Evolutionary conservation across 2,797 vertebrate species (phyloP), one percentile per base, ranked within the genome.

Genomic region (Mus caroli): DNA sequence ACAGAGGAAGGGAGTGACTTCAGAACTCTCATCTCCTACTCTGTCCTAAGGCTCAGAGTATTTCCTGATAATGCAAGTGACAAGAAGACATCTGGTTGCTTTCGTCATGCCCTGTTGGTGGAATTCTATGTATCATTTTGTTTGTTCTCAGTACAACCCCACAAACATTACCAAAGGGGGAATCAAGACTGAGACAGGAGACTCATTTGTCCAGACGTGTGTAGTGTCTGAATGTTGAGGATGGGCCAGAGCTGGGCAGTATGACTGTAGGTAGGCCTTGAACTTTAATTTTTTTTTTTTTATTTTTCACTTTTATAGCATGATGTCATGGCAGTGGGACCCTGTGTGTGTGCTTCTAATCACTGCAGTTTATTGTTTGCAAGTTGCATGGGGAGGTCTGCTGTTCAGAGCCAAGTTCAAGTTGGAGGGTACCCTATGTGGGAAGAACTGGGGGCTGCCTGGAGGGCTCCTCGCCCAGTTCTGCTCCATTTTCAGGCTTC

Each of bases 261-360:
- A 6, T 40, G 26, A 67, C 6, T 13, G 43, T 43, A 43, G 43
- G 0, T 0, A 31, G 60, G 83, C 31, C 6, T 58, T 52, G 22
- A 19, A 4, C 3, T 62, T 34, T 54, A 1, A 43, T 43, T 11
- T 37, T 31, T 2, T 64, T 64, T 64, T 62, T 4, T 1, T 15
- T 50, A 20, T 10, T 4, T 46, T 11, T 14, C 3, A 10, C 58
- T 37, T 75, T 22, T 3, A 24, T 4, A 86, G 89, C 67, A 43
- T 56, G 46, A 20, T 20, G 5, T 69, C n/a, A 3, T 26, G 0
- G 2, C 3, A 37, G 3, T 0, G 1, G 34, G 54, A 17, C 52
- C 73, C 37, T 1, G 46, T 12, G 60, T 19, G 19, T 4, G 22
- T 8, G 75, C 31, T 52, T 46, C 12, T 31, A 67, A 54, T 76